Evolutionary conservation across 2,113 vertebrate genomes (phyloP), one percentile per base, ranked within the genome.

Genomic region (Hirundichthys speculiger): DNA sequence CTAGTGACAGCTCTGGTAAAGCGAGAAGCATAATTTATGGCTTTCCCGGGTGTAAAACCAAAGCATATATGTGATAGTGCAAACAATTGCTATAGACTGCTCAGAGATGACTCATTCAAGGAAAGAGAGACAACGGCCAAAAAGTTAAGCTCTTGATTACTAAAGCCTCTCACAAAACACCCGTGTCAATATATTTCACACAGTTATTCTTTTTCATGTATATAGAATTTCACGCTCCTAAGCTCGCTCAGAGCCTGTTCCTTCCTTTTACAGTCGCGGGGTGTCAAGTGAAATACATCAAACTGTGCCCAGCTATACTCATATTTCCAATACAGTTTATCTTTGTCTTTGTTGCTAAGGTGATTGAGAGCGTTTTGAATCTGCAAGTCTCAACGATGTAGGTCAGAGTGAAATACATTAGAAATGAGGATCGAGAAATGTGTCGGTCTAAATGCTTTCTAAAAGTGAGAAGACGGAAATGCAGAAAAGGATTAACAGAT

Each of bases 1-100:
- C 79, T 87, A 80, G 79, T 70, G 77, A 88, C 83, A 63, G 80
- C 63, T 75, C 58, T 71, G 69, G 59, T 75, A 75, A 73, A 66
- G 49, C 77, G 55, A 62, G 73, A 77, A 40, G 60, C 69, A 63
- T 79, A 79, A 86, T 87, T 89, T 83, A 86, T 77, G 60, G 82
- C n/a, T 69, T 88, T 88, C 75, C 75, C 81, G 86, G 51, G 81
- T 49, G 77, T 74, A 77, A 77, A 80, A 45, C 42, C 42, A 57
- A 69, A 14, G 39, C 14, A 16, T 20, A 12, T 39, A 21, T 61
- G 42, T 47, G 41, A 24, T 14, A 45, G 30, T 30, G 43, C 13
- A 47, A 6, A 13, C 13, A n/a, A 18, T 38, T 16, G 40, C 38
- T 69, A 43, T 70, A 58, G 64, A 77, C 73, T 59, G 13, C 68